Evolutionary conservation across 2,888 invertebrate species (phyloP), one percentile per base, ranked within the genome.

Genomic region (Argyresthia albistria): DNA sequence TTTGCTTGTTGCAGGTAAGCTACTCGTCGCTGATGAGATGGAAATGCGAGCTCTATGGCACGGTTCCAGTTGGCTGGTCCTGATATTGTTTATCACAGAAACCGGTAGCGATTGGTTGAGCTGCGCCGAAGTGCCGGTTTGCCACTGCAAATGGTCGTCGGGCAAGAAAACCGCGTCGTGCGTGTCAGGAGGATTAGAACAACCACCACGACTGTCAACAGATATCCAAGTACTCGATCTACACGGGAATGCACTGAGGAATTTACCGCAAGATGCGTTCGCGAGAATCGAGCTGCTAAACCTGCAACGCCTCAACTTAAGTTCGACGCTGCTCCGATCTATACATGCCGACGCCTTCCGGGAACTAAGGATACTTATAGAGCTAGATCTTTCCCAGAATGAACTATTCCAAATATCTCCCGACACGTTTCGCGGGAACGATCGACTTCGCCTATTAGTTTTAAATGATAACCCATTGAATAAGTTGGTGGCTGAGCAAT

Each of bases 131-230:
- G 77, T 86, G 52, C 59, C 72, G 59, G 92, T 93, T 63, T 97
- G 97, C 74, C 91, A 92, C 64, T 97, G 97, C 90, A 96, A 95
- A 82, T 97, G 97, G 97, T 93, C 94, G 4, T 94, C 94, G 47
- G 96, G 96, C 52, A 97, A 97, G 77, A 95, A 95, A 76, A 95
- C 95, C 3, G 96, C 96, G 9, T 89, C 95, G 48, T 97, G 97
- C 76, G 90, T 91, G 55, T 91, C 93, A 57, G 92, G 93, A 42
- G 92, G 93, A 15, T 89, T 96, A 57, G 92, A 91, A 52, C 88
- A 90, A 51, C 88, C 97, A 37, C 97, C 97, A 43, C 69, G 71
- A 57, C 66, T 88, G 57, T 79, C 80, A 12, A 61, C 83, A 54
- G 88, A 88, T 14, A 83, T 91, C 84, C 67, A 94, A 92, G 76